These are phyloP conservation scores for Subanguina moxae DNA, from an alignment of 1,140 invertebrate genomes.

Conservation along the genomic window DNA sequence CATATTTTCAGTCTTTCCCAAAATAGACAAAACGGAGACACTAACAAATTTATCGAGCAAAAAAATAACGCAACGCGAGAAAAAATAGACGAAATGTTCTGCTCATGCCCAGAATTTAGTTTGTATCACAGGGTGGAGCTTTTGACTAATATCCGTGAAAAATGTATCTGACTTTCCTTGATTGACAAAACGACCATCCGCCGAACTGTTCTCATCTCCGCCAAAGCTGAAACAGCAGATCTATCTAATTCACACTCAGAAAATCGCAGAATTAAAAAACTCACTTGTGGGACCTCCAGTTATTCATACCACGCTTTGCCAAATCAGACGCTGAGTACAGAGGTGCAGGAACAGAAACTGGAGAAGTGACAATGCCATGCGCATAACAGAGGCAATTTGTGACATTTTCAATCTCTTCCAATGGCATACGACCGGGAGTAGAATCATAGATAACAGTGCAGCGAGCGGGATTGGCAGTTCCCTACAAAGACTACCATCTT, in stretches of 20 bases:
- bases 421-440: neutral
- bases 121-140: neutral
- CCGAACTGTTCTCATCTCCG: neutral
- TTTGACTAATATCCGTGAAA: constrained; percentile 8
- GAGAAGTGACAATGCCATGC: constrained; percentile 25
- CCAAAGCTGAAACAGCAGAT: constrained; percentile 1
- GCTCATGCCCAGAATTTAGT: constrained; percentile 13
- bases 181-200: neutral
- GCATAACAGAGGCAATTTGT: constrained; percentile 19
- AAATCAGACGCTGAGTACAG: constrained; percentile 22
- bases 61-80: no score
- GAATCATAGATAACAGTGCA: constrained; percentile 13
- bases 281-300: constrained; percentile 27
- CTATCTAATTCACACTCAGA: neutral
- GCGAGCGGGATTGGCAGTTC: constrained; percentile 13
- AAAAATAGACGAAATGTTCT: no score
- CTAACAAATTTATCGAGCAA: no score
- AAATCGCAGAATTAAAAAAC: neutral
- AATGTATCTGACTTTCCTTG: neutral
- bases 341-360: constrained; percentile 24
- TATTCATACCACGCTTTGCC: constrained; percentile 27
- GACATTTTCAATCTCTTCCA: constrained; percentile 14
- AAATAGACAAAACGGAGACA: no score
- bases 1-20: no score
- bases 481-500: neutral